phyloP scores from a whole-genome alignment of 1,140 invertebrate species.

The Berghia stephanieae region DNA sequence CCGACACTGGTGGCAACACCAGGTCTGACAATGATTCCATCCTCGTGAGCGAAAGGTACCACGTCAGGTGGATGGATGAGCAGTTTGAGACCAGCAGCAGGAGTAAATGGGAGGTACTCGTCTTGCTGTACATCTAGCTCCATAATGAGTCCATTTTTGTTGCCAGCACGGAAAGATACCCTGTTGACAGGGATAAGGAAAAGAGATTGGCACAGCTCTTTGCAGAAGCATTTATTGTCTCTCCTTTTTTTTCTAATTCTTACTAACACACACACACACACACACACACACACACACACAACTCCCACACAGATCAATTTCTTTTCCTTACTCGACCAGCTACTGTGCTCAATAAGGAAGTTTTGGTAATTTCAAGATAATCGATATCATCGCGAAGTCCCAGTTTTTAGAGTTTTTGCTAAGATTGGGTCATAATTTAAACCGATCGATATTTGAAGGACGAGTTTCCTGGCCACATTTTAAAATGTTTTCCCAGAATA shows the following conservation, averaged over 20 bases:
- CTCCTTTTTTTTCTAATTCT: too few relatives aligned
- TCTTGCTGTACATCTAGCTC: background rate
- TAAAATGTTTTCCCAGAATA: too few relatives aligned
- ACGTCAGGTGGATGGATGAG: background rate
- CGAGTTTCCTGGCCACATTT: too few relatives aligned
- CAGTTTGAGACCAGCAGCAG: background rate
- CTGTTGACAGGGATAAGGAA: background rate
- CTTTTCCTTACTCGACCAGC: too few relatives aligned
- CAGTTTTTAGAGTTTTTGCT: too few relatives aligned
- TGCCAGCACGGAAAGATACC: background rate
- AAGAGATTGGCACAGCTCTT: background rate
- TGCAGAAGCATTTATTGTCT: too few relatives aligned
- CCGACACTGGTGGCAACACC: background rate
- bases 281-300: background rate
- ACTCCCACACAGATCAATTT: too few relatives aligned
- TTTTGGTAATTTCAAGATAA: too few relatives aligned
- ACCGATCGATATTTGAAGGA: too few relatives aligned
- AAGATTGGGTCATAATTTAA: too few relatives aligned
- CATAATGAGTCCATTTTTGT: conserved; percentile 8
- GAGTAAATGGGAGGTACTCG: background rate
- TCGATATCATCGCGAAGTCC: too few relatives aligned
- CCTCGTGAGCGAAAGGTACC: background rate
- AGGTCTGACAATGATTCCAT: background rate
- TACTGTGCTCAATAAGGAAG: too few relatives aligned
- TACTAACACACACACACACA: background rate